A percentile compares a stretch with the other conserved stretches of the same genome.
Evolutionary conservation across 1,140 invertebrate genomes (phyloP).

Genomic region (Drosophila quadrilineata): DNA sequence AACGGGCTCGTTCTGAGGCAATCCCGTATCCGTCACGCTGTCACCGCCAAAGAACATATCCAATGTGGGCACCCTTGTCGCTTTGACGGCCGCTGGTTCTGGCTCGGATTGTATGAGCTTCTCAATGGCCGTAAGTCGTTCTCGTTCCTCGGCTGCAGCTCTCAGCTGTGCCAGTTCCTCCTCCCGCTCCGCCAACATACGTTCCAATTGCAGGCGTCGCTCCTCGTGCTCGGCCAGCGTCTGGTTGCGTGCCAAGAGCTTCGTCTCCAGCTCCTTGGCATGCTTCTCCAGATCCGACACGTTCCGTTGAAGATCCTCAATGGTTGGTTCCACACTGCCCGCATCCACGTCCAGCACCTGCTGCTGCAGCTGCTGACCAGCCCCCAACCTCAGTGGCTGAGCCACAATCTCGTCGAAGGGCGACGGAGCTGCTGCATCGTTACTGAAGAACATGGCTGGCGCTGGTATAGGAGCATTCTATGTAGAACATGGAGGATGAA

Average conservation of each 20-base stretch:
- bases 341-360: background rate
- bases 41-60: conserved; percentile 70
- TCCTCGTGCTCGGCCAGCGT: conserved; percentile 37
- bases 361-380: too few species aligned
- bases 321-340: conserved; percentile 48
- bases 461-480: conserved; percentile 34
- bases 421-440: conserved; percentile 47
- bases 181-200: conserved; percentile 25
- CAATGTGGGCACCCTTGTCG: conserved; percentile 36
- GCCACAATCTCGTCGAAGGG: conserved; percentile 73
- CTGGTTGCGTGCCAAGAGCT: conserved; percentile 21
- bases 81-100: background rate
- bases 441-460: conserved; percentile 62
- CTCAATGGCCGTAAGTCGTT: conserved; percentile 40
- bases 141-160: conserved; percentile 33
- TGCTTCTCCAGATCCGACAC: conserved; percentile 79
- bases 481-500: background rate
- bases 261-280: conserved; percentile 63
- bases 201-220: conserved; percentile 21
- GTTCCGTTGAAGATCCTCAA: conserved; percentile 74
- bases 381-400: conserved; percentile 30
- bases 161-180: conserved; percentile 33
- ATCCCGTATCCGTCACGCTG: conserved; percentile 22
- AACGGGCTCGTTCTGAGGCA: conserved; percentile 63
- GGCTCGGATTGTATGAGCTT: conserved; percentile 33